These are phyloP conservation scores for Eulithis prunata DNA, from an alignment of 2,888 invertebrate species.

Conservation along the genomic window DNA sequence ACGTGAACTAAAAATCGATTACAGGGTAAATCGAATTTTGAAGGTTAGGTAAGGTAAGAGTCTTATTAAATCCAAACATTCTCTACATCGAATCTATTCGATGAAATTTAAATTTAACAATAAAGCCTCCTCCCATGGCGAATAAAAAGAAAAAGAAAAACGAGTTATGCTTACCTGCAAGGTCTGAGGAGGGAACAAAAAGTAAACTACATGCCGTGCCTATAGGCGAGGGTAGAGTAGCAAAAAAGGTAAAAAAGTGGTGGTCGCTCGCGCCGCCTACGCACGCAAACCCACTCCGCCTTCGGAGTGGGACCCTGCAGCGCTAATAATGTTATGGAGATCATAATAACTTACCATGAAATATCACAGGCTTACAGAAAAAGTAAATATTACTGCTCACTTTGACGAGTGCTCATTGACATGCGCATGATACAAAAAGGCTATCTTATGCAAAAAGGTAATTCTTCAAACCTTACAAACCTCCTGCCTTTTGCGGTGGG, in stretches of 20 bases:
- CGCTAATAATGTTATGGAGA: slow-evolving; percentile 34
- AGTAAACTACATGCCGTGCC: slow-evolving; percentile 61
- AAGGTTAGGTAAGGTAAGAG: too few relatives aligned
- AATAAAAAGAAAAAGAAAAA: slow-evolving; percentile 65
- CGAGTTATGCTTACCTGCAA: slow-evolving; percentile 75
- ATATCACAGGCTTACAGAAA: background rate
- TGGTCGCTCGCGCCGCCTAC: slow-evolving; percentile 67
- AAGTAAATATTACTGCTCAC: too few relatives aligned
- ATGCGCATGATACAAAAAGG: too few relatives aligned
- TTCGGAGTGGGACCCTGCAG: slow-evolving; percentile 40
- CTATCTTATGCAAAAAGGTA: too few relatives aligned
- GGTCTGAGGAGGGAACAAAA: slow-evolving; percentile 61
- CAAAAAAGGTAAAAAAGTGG: slow-evolving; percentile 74
- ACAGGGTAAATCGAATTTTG: too few relatives aligned
- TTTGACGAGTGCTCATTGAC: too few relatives aligned
- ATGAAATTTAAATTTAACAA: slow-evolving; percentile 40
- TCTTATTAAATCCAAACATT: too few relatives aligned
- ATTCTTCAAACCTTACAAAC: too few relatives aligned
- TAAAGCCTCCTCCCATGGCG: slow-evolving; percentile 58
- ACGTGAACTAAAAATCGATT: too few relatives aligned
- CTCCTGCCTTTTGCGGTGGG: too few relatives aligned
- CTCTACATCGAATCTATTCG: slow-evolving; percentile 7
- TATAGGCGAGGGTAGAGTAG: slow-evolving; percentile 70
- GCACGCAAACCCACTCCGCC: slow-evolving; percentile 64
- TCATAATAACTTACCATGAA: slow-evolving; percentile 4